These are phyloP conservation scores for Notolabrus celidotus DNA, from an alignment of 2,797 vertebrate species.

Conservation along the genomic window DNA sequence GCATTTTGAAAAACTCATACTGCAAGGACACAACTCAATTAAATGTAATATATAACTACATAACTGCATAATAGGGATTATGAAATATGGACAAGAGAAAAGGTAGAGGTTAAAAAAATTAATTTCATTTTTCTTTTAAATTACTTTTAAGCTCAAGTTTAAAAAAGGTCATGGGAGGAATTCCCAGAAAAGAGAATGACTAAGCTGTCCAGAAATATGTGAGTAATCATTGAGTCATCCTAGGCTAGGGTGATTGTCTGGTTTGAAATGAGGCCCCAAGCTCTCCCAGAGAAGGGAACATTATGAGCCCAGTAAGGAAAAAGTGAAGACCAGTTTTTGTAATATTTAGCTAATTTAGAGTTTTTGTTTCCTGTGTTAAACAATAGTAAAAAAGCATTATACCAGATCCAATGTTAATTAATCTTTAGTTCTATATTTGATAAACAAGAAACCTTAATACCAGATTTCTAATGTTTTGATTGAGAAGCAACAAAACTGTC, in stretches of 20 bases:
- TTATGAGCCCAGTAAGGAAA: background rate
- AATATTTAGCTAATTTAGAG: no score
- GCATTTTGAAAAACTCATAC: background rate
- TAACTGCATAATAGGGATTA: no score
- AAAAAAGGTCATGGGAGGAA: conserved; percentile 23
- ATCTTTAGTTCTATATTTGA: background rate
- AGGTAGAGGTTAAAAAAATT: background rate
- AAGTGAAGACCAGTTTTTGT: no score
- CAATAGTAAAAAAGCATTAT: background rate
- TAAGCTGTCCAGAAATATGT: conserved; percentile 62
- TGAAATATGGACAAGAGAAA: background rate
- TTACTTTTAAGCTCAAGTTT: conserved; percentile 22
- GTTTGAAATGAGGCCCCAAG: conserved; percentile 12
- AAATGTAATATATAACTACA: no score
- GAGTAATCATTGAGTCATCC: conserved; percentile 68
- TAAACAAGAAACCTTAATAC: background rate
- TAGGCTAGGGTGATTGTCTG: conserved; percentile 37
- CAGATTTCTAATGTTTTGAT: background rate
- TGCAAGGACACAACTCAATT: no score
- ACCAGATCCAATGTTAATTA: background rate
- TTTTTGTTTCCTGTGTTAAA: no score
- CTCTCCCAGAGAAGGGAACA: background rate
- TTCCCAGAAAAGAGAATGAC: conserved; percentile 74
- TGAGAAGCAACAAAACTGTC: background rate
- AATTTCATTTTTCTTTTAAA: background rate